These are phyloP conservation scores for Pentamera pediparva DNA, from an alignment of 53 echinoderm and acorn worm genomes.

Conservation along the genomic window DNA sequence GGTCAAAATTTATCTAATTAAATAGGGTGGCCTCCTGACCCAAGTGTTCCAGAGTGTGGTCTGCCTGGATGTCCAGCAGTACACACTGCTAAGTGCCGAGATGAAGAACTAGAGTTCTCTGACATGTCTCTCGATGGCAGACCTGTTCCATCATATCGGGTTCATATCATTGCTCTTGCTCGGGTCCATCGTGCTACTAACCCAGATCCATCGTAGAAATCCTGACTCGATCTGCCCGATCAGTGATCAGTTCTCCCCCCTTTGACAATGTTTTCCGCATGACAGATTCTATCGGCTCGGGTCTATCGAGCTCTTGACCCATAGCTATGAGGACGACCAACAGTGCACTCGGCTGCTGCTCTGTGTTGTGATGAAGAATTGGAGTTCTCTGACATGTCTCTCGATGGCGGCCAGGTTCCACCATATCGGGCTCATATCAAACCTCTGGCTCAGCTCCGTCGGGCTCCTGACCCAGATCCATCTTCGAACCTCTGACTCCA, in stretches of 20 bases:
- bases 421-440: constrained; percentile 80
- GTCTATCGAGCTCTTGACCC: constrained; percentile 53
- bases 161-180: no score
- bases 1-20: neutral
- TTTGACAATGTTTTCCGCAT: no score
- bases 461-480: no score
- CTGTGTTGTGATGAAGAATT: constrained; percentile 69
- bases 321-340: constrained; percentile 64
- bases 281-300: constrained; percentile 16
- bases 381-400: constrained; percentile 80
- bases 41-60: constrained; percentile 60
- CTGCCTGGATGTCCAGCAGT: constrained; percentile 57
- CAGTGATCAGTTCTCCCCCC: no score
- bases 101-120: constrained; percentile 78
- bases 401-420: constrained; percentile 78
- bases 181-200: no score
- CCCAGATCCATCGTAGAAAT: no score
- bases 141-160: constrained; percentile 61
- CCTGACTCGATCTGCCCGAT: no score
- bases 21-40: constrained; percentile 56
- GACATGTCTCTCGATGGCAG: constrained; percentile 81
- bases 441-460: no score
- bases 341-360: constrained; percentile 68
- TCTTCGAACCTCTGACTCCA: no score
- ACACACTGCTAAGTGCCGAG: constrained; percentile 73